Evolutionary conservation across 2,797 vertebrate species (phyloP).

Genomic region (Spheniscus humboldti): DNA sequence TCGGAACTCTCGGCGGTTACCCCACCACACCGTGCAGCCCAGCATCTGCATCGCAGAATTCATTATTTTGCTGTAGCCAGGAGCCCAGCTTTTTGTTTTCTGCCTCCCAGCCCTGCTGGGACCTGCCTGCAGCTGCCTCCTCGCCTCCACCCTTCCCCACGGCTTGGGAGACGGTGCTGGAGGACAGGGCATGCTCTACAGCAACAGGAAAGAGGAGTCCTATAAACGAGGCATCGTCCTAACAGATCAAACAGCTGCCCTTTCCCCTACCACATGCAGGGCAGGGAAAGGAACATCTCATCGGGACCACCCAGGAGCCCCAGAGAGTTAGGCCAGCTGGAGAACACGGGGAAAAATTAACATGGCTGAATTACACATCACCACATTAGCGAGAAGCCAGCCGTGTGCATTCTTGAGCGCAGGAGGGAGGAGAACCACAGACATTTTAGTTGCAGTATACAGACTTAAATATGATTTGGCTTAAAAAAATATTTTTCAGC

Average conservation of each 20-base stretch:
- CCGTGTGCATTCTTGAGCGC: neutral
- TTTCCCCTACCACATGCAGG: neutral
- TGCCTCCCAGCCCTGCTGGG: neutral
- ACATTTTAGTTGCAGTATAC: neutral
- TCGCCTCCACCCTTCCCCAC: neutral
- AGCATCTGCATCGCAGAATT: neutral
- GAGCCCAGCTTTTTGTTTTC: neutral
- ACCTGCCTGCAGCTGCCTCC: neutral
- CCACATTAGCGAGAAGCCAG: neutral
- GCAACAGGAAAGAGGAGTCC: neutral
- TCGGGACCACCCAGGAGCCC: neutral
- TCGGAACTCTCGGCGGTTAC: accelerated
- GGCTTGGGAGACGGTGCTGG: neutral
- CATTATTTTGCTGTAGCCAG: neutral
- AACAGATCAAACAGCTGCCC: neutral
- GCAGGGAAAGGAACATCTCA: neutral
- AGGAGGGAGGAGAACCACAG: neutral
- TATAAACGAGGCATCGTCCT: neutral
- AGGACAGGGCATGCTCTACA: neutral
- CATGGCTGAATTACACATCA: neutral
- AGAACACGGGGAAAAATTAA: neutral
- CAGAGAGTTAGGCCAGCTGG: neutral
- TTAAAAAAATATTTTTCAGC: neutral
- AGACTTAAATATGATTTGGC: neutral
- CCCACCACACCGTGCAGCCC: neutral